These are phyloP conservation scores for Cladorhizidae sp. DNA, from an alignment of 37 sponge, comb jelly and placozoan species.

Conservation along the genomic window DNA sequence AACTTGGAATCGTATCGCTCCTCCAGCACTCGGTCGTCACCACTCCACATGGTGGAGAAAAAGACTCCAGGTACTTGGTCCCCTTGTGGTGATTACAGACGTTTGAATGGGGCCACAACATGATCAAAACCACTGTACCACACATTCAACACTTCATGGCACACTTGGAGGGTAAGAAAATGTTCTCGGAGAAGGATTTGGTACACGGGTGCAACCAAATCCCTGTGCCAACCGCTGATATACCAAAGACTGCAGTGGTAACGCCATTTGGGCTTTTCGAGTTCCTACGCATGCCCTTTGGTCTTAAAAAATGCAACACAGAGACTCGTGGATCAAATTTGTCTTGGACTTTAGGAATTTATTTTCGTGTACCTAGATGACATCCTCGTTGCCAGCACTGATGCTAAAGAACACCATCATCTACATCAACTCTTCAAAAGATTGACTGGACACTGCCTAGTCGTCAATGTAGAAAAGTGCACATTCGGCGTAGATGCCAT, in stretches of 20 bases:
- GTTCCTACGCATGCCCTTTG: no score
- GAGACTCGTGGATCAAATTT: constrained; percentile 47
- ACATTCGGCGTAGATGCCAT: constrained; percentile 16
- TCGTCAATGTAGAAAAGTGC: no score
- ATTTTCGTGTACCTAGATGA: no score
- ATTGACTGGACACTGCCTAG: constrained; percentile 28
- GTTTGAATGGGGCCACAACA: constrained; percentile 51
- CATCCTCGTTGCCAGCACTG: no score
- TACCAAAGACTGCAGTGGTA: constrained; percentile 33
- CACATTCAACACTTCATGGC: constrained; percentile 55
- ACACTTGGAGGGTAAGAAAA: no score
- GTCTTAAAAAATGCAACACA: constrained; percentile 41
- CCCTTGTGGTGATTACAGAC: constrained; percentile 63
- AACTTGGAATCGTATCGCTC: constrained; percentile 39
- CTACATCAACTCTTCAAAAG: constrained; percentile 31
- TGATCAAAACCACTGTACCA: constrained; percentile 63
- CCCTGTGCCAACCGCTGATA: constrained; percentile 22
- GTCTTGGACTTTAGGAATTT: constrained; percentile 30
- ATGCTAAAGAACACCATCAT: constrained; percentile 27
- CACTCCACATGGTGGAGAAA: no score
- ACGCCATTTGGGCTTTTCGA: no score
- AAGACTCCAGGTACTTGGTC: constrained; percentile 65
- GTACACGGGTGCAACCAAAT: constrained; percentile 20
- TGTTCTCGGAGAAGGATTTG: constrained; percentile 21
- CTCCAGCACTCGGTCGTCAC: no score